phyloP scores from a whole-genome alignment of 2,113 vertebrate species.

The Melozone crissalis region DNA sequence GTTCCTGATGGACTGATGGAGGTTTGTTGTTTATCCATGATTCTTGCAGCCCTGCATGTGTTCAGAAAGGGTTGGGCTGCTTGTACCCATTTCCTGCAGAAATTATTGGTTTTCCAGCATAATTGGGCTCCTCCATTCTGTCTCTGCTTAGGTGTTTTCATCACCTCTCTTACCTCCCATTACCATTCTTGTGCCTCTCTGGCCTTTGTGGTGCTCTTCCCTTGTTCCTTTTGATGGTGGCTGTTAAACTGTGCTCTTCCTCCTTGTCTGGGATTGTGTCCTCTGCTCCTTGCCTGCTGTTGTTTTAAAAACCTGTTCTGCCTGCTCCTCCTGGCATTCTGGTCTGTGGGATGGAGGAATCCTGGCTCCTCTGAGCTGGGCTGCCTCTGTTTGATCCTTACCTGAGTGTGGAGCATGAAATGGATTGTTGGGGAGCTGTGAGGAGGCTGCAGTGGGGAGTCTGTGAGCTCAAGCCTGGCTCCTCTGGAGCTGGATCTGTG shows the following conservation, averaged over 20 bases:
- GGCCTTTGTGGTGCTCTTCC: neutral
- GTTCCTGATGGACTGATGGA: neutral
- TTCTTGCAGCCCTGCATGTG: neutral
- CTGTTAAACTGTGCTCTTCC: neutral
- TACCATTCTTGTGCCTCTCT: neutral
- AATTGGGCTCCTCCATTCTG: neutral
- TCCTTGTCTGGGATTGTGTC: neutral
- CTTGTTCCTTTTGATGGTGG: neutral
- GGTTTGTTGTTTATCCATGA: fast-evolving
- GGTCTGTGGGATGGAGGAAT: neutral
- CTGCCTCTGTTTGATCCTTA: neutral
- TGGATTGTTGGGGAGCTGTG: neutral
- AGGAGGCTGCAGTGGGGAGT: neutral
- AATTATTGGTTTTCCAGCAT: neutral
- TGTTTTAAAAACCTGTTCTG: conserved; percentile 32
- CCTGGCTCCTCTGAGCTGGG: conserved; percentile 1
- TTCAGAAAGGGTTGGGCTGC: neutral
- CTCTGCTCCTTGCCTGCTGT: neutral
- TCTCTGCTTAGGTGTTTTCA: neutral
- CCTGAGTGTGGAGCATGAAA: neutral
- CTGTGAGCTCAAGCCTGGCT: neutral
- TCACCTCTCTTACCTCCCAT: neutral
- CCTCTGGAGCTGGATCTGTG: neutral
- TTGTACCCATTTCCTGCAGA: neutral
- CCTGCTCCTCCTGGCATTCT: conserved; percentile 26